Percentiles rank a stretch among this genome's conserved stretches.
These are phyloP conservation scores for Lycodopsis pacificus DNA, from an alignment of 2,797 vertebrate species.

Conservation along the genomic window DNA sequence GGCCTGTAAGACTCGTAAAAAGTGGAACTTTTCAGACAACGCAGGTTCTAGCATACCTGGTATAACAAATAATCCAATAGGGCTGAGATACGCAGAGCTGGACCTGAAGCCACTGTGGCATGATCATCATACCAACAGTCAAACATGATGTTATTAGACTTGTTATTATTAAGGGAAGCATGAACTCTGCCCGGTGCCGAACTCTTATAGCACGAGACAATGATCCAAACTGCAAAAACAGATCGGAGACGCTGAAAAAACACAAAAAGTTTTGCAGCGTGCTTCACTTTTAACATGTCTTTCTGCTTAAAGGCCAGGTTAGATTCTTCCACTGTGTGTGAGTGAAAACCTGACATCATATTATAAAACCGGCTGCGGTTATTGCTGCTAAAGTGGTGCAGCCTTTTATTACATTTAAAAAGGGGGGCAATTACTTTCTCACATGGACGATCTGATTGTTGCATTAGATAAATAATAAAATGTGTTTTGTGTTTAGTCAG, in stretches of 20 bases:
- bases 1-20: not conserved
- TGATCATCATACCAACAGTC: not conserved
- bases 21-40: not conserved
- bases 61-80: not conserved
- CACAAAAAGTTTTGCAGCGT: not conserved
- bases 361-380: constrained; percentile 14
- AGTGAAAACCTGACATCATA: not conserved
- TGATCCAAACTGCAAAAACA: not conserved
- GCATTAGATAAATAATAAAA: constrained; percentile 17
- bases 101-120: not conserved
- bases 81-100: not conserved
- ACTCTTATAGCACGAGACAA: not conserved
- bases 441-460: constrained; percentile 17
- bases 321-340: not conserved
- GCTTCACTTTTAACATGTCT: not conserved
- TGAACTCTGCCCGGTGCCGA: not conserved
- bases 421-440: constrained; percentile 15
- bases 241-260: not conserved
- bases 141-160: not conserved
- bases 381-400: constrained; percentile 11
- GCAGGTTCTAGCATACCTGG: not conserved
- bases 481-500: constrained; percentile 15
- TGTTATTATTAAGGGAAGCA: not conserved
- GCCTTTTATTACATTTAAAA: constrained; percentile 26
- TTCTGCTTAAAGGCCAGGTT: not conserved